phyloP scores from a whole-genome alignment of 1,140 invertebrate genomes.

The Brachionus koreanus region DNA sequence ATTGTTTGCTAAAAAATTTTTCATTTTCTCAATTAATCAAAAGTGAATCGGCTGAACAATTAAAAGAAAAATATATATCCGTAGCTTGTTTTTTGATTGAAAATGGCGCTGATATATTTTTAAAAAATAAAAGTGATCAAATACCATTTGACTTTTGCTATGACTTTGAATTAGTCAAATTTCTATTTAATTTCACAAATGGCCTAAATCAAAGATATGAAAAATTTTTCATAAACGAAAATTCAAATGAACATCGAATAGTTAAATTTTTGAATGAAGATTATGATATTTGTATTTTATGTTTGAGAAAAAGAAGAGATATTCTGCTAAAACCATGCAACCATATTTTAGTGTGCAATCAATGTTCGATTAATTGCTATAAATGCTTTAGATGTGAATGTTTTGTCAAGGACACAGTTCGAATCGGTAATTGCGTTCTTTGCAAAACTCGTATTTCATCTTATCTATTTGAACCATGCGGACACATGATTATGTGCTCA shows the following conservation, averaged over 20 bases:
- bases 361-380: constrained; percentile 85
- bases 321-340: constrained; percentile 72
- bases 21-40: constrained; percentile 72
- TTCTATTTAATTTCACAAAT: constrained; percentile 67
- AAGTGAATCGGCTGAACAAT: constrained; percentile 45
- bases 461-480: constrained; percentile 85
- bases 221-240: constrained; percentile 7
- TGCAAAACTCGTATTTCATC: constrained; percentile 87
- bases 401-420: constrained; percentile 69
- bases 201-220: neutral
- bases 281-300: constrained; percentile 78
- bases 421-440: constrained; percentile 81
- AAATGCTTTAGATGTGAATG: constrained; percentile 90
- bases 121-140: constrained; percentile 94
- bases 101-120: constrained; percentile 84
- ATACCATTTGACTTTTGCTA: constrained; percentile 91
- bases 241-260: neutral
- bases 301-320: constrained; percentile 84
- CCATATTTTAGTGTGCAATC: constrained; percentile 85
- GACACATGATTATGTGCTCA: constrained; percentile 89
- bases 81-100: constrained; percentile 92
- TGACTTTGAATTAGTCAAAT: constrained; percentile 90
- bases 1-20: constrained; percentile 17
- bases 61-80: constrained; percentile 88
- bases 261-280: constrained; percentile 48